These are phyloP conservation scores for Hermetia illucens DNA, from an alignment of 1,140 invertebrate genomes.

Conservation along the genomic window DNA sequence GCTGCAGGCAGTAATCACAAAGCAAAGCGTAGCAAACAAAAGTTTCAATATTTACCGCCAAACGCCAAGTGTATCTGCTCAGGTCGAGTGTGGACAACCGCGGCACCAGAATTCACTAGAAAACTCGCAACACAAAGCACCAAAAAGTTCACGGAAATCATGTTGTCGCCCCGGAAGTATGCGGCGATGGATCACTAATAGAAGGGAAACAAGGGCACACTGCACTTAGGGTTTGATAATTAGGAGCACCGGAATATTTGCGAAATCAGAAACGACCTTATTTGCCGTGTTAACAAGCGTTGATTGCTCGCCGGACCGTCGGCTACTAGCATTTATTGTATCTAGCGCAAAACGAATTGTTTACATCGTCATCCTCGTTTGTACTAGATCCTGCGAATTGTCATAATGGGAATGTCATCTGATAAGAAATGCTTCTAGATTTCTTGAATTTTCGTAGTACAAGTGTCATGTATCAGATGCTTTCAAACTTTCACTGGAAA, in stretches of 20 bases:
- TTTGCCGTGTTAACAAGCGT: too few relatives aligned
- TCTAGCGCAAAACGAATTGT: too few relatives aligned
- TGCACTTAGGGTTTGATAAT: neutral
- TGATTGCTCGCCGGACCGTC: neutral
- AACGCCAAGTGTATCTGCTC: neutral
- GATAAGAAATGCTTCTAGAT: too few relatives aligned
- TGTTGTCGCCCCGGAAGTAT: neutral
- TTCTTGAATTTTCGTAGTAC: too few relatives aligned
- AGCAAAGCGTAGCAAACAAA: too few relatives aligned
- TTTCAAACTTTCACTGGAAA: neutral
- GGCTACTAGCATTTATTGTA: too few relatives aligned
- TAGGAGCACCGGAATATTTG: neutral
- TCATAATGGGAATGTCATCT: neutral
- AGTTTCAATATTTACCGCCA: neutral
- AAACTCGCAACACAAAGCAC: neutral
- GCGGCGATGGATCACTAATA: neutral
- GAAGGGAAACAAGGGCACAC: neutral
- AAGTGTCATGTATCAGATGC: neutral
- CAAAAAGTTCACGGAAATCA: neutral
- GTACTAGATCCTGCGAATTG: neutral
- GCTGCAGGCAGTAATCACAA: too few relatives aligned
- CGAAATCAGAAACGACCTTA: neutral
- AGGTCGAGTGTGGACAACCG: neutral
- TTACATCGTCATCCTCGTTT: neutral
- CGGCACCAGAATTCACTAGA: neutral